Base-by-base conservation (phyloP, 2,797 vertebrate genomes). In the Crocidura indochinensis region DNA sequence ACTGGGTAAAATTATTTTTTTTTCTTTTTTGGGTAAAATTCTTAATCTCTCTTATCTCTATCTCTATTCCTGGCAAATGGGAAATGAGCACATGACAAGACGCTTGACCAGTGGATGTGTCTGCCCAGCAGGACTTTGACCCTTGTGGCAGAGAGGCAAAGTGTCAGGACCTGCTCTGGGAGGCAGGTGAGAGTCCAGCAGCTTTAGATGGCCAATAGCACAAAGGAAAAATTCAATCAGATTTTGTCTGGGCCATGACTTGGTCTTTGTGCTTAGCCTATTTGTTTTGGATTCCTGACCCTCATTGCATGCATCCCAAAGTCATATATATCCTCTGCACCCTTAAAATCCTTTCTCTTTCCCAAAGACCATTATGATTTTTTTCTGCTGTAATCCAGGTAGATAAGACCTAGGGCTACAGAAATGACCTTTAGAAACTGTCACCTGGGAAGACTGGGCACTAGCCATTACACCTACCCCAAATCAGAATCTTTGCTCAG, bases 121-220 rank as follows among this genome's bases (percentile, higher is more conserved):
- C 56, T 83, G 26, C 27, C 31, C 20, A 20, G 65, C 20, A 20
- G 65, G 77, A 90, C 87, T 96, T 94, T 72, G 88, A 71, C 69
- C 78, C 71, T 87, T 74, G 64, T 67, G 27, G 46, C 51, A 81
- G 64, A 79, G 67, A 79, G 38, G 27, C 11, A 17, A 46, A 49
- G 53, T 51, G 11, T 38, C 53, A 24, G 27, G 29, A 24, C 20
- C 71, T 47, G 2, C 69, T 76, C 6, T 84, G 60, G 49, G 64
- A 68, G 26, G 29, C 47, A 81, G 73, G 31, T 26, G 26, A 90
- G 90, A 84, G 76, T 73, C 73, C 85, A 68, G 22, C 29, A 3
- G 3, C 49, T 65, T 26, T 22, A 4, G 22, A 68, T 56, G 62
- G 53, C 78, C 5, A 8, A 0, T 51, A 72, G 74, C 49, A 38